Evolutionary conservation across 2,888 invertebrate genomes (phyloP).

Genomic region (Diarsia rubi): DNA sequence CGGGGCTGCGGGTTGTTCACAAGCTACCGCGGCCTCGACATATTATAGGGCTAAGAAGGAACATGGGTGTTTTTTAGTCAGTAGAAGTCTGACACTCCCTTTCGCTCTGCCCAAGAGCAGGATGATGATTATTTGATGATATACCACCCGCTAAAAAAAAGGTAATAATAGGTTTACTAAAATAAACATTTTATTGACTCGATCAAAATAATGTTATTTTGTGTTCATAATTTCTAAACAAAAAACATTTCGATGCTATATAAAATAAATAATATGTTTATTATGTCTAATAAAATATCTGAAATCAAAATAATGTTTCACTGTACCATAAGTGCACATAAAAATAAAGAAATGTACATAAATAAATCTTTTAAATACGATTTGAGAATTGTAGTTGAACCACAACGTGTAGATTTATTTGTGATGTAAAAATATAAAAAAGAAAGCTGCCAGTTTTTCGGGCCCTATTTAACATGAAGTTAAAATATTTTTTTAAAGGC

Average conservation of each 20-base stretch:
- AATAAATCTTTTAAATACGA: neutral
- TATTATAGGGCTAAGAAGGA: no score
- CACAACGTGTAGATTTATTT: conserved; percentile 7
- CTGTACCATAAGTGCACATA: conserved; percentile 3
- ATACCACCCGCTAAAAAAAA: no score
- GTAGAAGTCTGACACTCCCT: no score
- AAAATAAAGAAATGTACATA: neutral
- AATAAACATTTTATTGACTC: conserved; percentile 24
- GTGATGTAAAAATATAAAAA: conserved; percentile 6
- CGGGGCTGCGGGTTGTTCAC: no score
- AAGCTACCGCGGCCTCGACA: no score
- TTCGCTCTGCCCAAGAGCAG: no score
- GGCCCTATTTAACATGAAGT: neutral
- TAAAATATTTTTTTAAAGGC: conserved; percentile 5
- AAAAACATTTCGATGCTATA: conserved; percentile 11
- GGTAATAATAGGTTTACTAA: neutral
- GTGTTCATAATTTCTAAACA: conserved; percentile 8
- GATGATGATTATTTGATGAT: no score
- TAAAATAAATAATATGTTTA: conserved; percentile 46
- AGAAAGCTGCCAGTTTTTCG: neutral
- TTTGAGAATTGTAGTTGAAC: neutral
- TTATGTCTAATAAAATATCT: conserved; percentile 32
- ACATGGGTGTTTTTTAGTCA: no score
- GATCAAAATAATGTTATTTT: conserved; percentile 11
- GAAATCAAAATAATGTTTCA: conserved; percentile 31